Evolutionary conservation across 2,888 invertebrate genomes (phyloP), one percentile per base, ranked within the genome.

Genomic region (Tanypteryx hageni): DNA sequence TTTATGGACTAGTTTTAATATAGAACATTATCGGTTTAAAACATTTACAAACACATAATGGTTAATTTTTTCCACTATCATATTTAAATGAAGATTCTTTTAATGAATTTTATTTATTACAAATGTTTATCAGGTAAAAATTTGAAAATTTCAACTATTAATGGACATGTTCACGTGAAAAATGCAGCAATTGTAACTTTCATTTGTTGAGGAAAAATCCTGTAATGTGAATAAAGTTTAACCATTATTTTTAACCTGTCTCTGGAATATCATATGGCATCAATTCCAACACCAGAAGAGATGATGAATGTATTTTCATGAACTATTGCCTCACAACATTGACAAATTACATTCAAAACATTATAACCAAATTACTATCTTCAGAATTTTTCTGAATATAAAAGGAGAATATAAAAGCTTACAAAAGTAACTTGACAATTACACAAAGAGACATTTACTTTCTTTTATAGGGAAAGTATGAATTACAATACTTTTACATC

Each of bases 401-500:
- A 86, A 86, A 89, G 56, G 89, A 61, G 3, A 44, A 64, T 89
- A 89, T 64, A 89, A 89, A 89, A 64, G n/a, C 64, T 44, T 31
- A 44, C 44, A 44, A 68, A 89, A 89, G 89, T 89, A 68, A 89
- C 56, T 61, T n/a, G 16, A 89, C 11, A 64, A 56, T 64, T 64
- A 89, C 89, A 89, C 64, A 89, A 27, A 85, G 61, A 86, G 22
- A 85, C 76, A 76, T 76, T 76, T 76, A 76, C 22, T 57, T 44
- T 64, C 68, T 64, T 89, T 68, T 64, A 89, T 89, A n/a, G 64
- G 64, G 61, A 61, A 89, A 68, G 61, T 89, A 89, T 68, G 56
- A 89, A 64, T 16, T 89, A 89, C 89, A 89, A 89, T 89, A 89
- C 89, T 89, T 89, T 68, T 89, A 89, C 89, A 89, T 89, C 44